Base-by-base conservation (phyloP, 2,113 vertebrate species). In the Regulus satrapa region DNA sequence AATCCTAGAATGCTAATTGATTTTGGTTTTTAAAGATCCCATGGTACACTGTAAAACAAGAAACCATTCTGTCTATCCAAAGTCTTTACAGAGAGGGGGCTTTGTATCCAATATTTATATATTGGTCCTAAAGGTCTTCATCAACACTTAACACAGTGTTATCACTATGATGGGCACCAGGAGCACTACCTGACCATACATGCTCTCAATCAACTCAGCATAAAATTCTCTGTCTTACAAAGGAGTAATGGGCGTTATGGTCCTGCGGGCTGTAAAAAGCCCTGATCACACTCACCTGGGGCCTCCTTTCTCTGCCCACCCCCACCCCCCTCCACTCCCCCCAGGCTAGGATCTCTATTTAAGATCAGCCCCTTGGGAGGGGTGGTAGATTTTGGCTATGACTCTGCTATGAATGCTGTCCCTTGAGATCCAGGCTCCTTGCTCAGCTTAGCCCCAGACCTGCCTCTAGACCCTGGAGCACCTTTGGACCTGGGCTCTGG, bases 391-490 rank as follows among this genome's bases (percentile, higher is more conserved):
- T 43, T 28, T 46, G 41, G 4, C 3, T n/a, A 2, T 61, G 5
- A 2, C 5, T 0, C 0, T 14, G n/a, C 2, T 55, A 4, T 59
- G 10, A n/a, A 5, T 36, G 17, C 1, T 18, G 7, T 14, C 21
- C 2, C 6, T 11, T 16, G 21, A 34, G 4, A 16, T 63, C 2
- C 2, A 23, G 52, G 28, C 18, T 66, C 20, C 15, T 18, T 12
- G 26, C 34, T 63, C 16, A 49, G 24, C n/a, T 66, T 40, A 23
- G 20, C 19, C 2, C 1, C 12, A 12, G 21, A 29, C 9, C 12
- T 36, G 31, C 14, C 14, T 20, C 2, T 1, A n/a, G 14, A 11
- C 13, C 1, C 1, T 6, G 12, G 6, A 24, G 28, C 28, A 29
- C 18, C 16, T 80, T 61, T 71, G 51, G n/a, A 19, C 5, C 18